Percentiles rank a stretch among this genome's conserved stretches.
Evolutionary conservation across 2,797 vertebrate species (phyloP).

Genomic region (Propithecus perrieri): DNA sequence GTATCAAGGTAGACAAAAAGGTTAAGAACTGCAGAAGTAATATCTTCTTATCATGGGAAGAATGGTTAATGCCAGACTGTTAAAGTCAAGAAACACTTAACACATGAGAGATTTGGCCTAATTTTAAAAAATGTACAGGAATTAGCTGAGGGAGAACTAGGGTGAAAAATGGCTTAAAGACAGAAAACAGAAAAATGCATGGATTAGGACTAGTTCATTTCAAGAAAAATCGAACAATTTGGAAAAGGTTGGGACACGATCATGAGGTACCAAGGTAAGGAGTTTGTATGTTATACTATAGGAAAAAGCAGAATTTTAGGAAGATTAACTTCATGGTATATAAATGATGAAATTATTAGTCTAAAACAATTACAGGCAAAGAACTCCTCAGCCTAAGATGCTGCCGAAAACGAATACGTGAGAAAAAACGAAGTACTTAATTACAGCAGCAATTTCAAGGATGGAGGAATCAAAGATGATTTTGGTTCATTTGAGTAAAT

Average conservation of each 20-base stretch:
- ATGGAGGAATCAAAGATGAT: not conserved
- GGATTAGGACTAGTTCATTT: not conserved
- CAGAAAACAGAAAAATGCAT: not conserved
- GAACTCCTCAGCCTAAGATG: not conserved
- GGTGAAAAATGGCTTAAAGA: not conserved
- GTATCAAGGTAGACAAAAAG: slow-evolving; percentile 5
- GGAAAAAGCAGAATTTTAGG: not conserved
- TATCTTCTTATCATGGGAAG: not conserved
- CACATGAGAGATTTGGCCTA: not conserved
- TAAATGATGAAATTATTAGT: not conserved
- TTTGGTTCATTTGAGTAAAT: not conserved
- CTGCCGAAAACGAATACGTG: not conserved
- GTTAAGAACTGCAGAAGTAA: not conserved
- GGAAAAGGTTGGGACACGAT: not conserved
- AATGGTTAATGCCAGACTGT: not conserved
- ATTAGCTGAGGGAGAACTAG: not conserved
- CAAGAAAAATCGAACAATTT: not conserved
- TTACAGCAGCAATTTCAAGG: not conserved
- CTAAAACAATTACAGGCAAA: slow-evolving; percentile 16
- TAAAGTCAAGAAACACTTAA: not conserved
- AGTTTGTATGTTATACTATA: not conserved
- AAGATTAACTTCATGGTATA: slow-evolving; percentile 33
- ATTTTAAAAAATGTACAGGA: not conserved
- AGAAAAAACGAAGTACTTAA: slow-evolving; percentile 29
- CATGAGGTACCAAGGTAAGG: not conserved